Percentiles rank a stretch among this genome's conserved stretches.
These are phyloP conservation scores for Elaeidobius kamerunicus DNA, from an alignment of 2,888 invertebrate genomes.

Conservation along the genomic window DNA sequence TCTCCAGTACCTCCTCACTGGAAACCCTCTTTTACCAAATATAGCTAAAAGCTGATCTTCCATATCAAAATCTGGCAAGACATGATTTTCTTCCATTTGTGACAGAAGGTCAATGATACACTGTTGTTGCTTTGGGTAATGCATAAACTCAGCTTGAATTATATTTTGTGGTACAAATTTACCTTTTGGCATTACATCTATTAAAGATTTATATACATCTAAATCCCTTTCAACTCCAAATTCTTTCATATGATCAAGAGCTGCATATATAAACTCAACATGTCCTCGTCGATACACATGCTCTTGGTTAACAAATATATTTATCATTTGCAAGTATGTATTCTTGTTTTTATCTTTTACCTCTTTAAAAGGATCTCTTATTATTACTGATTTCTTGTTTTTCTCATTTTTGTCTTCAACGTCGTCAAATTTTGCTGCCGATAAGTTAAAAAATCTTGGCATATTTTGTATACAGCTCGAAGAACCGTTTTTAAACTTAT, in stretches of 20 bases:
- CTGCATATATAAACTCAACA: conserved; percentile 92
- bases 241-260: conserved; percentile 82
- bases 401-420: conserved; percentile 12
- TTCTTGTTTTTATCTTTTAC: conserved; percentile 60
- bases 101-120: conserved; percentile 86
- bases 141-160: conserved; percentile 86
- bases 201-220: conserved; percentile 79
- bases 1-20: conserved; percentile 71
- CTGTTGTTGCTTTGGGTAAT: conserved; percentile 95
- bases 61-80: conserved; percentile 89
- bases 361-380: conserved; percentile 53
- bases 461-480: conserved; percentile 6
- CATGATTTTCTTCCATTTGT: conserved; percentile 89
- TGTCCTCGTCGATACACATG: conserved; percentile 72
- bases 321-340: conserved; percentile 69
- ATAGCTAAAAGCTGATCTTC: conserved; percentile 76
- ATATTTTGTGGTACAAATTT: conserved; percentile 79
- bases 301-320: conserved; percentile 68
- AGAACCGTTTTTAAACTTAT: conserved; percentile 15
- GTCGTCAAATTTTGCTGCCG: conserved; percentile 1
- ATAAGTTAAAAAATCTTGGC: conserved; percentile 19
- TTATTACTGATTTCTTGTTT: conserved; percentile 45
- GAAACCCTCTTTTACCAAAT: conserved; percentile 77
- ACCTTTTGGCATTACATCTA: conserved; percentile 86
- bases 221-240: conserved; percentile 87